Conservation (phyloP, 2,888 invertebrate species). For the Drosophila anceps region DNA sequence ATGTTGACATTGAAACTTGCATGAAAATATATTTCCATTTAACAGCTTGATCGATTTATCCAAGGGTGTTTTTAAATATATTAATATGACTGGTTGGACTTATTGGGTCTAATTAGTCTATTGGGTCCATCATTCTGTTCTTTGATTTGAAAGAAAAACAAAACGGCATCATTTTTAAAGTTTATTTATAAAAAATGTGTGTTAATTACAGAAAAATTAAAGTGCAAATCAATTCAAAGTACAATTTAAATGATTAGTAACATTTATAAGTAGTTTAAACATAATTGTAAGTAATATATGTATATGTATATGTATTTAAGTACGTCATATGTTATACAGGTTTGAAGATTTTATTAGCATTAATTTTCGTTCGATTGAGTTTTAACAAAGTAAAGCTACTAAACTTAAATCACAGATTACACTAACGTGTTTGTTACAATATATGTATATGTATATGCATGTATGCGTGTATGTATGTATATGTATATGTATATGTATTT, state of each 20-base stretch:
- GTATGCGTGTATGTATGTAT: conserved; percentile 58
- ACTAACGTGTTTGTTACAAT: conserved; percentile 81
- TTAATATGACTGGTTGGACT: too few relatives aligned
- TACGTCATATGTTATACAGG: conserved; percentile 57
- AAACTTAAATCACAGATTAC: conserved; percentile 85
- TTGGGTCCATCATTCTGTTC: too few relatives aligned
- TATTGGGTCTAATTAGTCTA: too few relatives aligned
- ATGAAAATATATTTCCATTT: too few relatives aligned
- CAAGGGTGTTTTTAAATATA: too few relatives aligned
- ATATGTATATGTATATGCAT: conserved; percentile 54
- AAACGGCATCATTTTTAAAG: conserved; percentile 41
- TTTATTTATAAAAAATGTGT: conserved; percentile 77
- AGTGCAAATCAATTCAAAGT: conserved; percentile 48
- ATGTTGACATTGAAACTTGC: too few relatives aligned
- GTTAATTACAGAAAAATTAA: conserved; percentile 64
- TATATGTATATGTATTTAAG: conserved; percentile 35
- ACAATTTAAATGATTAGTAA: conserved; percentile 69
- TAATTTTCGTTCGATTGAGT: conserved; percentile 51
- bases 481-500: conserved; percentile 50
- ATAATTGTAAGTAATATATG: conserved; percentile 32
- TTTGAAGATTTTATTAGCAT: conserved; percentile 53
- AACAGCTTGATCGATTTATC: too few relatives aligned
- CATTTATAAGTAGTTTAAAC: conserved; percentile 62
- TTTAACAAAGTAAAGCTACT: conserved; percentile 83
- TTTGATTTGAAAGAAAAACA: not conserved